phyloP scores from a whole-genome alignment of 2,797 vertebrate species.

The Heterohyrax brucei region DNA sequence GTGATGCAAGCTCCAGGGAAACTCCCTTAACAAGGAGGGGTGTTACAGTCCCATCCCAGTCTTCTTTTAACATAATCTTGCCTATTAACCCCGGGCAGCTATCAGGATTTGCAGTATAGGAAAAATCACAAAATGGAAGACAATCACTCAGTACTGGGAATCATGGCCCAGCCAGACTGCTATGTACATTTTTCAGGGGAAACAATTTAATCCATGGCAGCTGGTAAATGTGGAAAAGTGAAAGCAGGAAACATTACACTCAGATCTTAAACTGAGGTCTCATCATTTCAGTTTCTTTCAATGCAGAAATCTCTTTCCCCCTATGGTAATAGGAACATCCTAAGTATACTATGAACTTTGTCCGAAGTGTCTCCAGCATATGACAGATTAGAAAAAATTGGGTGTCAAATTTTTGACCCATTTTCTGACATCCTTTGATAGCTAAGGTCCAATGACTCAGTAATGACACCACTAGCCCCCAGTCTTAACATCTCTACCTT shows the following conservation, averaged over 20 bases:
- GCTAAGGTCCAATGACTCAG: accelerated
- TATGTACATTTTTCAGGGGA: no score
- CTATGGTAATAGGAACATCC: not conserved
- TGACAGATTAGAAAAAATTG: not conserved
- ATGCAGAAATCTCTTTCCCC: not conserved
- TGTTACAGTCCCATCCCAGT: no score
- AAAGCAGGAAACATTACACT: not conserved
- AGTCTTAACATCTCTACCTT: accelerated
- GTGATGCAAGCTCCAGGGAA: no score
- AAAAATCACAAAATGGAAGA: no score
- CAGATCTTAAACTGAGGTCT: not conserved
- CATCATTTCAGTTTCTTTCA: not conserved
- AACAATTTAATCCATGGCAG: no score
- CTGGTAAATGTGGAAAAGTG: not conserved
- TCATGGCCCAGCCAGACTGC: no score
- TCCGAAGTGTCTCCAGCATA: not conserved
- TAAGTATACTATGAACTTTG: not conserved
- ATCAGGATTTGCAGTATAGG: no score
- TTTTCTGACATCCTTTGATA: not conserved
- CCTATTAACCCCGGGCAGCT: no score
- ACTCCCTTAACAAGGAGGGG: no score
- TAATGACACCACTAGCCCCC: accelerated
- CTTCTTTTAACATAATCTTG: no score
- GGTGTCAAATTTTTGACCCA: not conserved
- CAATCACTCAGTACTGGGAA: no score